Percentiles rank a stretch among this genome's conserved stretches.
Evolutionary conservation across 2,888 invertebrate species (phyloP).

Genomic region (Eilema caniola): DNA sequence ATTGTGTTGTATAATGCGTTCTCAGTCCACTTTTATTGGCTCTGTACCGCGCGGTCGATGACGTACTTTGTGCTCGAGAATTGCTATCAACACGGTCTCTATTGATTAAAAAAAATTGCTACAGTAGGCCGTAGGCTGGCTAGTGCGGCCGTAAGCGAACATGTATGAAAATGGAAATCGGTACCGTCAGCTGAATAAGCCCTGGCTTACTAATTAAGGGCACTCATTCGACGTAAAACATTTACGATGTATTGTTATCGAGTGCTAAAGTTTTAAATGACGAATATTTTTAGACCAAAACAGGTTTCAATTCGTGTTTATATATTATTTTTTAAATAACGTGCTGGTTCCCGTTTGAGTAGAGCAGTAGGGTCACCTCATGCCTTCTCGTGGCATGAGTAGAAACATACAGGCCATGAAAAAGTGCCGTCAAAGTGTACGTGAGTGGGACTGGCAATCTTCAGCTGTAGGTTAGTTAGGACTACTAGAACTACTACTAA

Average conservation of each 20-base stretch:
- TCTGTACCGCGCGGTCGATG: slow-evolving; percentile 19
- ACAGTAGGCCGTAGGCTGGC: slow-evolving; percentile 20
- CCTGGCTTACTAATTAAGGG: slow-evolving; percentile 26
- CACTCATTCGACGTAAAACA: slow-evolving; percentile 11
- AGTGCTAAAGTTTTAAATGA: not conserved
- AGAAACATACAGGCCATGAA: too few relatives aligned
- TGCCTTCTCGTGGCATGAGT: too few relatives aligned
- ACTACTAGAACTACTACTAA: too few relatives aligned
- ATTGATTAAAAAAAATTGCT: slow-evolving; percentile 34
- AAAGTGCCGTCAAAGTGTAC: too few relatives aligned
- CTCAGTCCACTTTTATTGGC: slow-evolving; percentile 21
- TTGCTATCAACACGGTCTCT: slow-evolving; percentile 15
- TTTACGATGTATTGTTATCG: slow-evolving; percentile 25
- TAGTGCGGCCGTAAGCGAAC: slow-evolving; percentile 7
- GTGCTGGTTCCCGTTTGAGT: too few relatives aligned
- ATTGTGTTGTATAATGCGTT: slow-evolving; percentile 13
- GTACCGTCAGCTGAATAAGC: not conserved
- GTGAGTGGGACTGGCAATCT: too few relatives aligned
- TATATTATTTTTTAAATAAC: too few relatives aligned
- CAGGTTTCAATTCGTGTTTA: too few relatives aligned
- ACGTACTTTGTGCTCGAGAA: slow-evolving; percentile 17
- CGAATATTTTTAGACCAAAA: not conserved
- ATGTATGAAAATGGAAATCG: slow-evolving; percentile 34
- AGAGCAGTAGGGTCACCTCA: too few relatives aligned
- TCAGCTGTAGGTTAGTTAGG: too few relatives aligned